These are phyloP conservation scores for Limnothrissa miodon DNA, from an alignment of 2,113 vertebrate genomes.

Conservation along the genomic window DNA sequence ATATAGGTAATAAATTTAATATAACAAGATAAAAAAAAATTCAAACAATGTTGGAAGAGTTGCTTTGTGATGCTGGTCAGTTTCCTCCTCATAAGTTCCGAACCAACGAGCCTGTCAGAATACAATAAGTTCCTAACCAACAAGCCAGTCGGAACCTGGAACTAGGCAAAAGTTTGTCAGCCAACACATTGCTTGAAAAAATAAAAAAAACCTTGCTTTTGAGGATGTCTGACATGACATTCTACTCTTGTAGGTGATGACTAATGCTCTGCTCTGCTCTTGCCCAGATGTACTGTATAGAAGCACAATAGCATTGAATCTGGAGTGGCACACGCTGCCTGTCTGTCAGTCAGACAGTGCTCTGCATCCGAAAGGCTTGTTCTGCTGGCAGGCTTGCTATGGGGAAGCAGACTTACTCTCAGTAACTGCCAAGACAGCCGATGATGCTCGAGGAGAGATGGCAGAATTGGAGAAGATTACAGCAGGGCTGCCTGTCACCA, in stretches of 20 bases:
- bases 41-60: too few species aligned
- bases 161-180: too few species aligned
- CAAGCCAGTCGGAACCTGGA: too few species aligned
- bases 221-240: background rate
- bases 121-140: too few species aligned
- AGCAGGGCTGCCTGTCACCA: too few species aligned
- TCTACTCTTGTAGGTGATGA: constrained; percentile 8
- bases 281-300: background rate
- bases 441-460: background rate
- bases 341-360: background rate
- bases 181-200: too few species aligned
- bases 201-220: too few species aligned
- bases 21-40: too few species aligned
- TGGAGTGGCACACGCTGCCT: constrained; percentile 20
- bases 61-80: too few species aligned
- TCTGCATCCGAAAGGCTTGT: constrained; percentile 30
- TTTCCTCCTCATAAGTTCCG: too few species aligned
- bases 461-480: background rate
- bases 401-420: constrained; percentile 43
- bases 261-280: constrained; percentile 13
- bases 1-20: too few species aligned
- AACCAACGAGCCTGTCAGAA: too few species aligned
- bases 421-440: constrained; percentile 21
- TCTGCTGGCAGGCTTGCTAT: constrained; percentile 17
- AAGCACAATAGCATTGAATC: constrained; percentile 25